Base-by-base conservation (phyloP, 2,888 invertebrate species). In the Synanthedon andrenaeformis region DNA sequence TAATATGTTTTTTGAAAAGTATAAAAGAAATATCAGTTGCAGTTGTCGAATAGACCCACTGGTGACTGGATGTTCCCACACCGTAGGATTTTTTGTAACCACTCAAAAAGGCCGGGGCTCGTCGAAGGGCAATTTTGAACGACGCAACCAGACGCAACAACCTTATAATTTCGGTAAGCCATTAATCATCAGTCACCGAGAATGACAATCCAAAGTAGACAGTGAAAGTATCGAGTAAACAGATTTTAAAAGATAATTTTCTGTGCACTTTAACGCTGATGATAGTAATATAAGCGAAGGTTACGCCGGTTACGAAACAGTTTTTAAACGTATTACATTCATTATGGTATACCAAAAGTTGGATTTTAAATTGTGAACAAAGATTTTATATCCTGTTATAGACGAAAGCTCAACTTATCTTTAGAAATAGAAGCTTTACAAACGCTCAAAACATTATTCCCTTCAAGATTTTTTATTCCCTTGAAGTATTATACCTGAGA, bases 81-180 rank as follows among this genome's bases (percentile, higher is more conserved):
- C 73, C 68, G 60, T 65, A 64, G 56, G 56, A 59, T 65, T 70
- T 76, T 78, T 79, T 79, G 74, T 71, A 65, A 60, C 61, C 61
- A 56, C 63, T 63, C 66, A 69, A 71, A 68, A 65, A 72, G 69
- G 66, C 70, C 62, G 61, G 64, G 69, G 64, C 63, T 65, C 69
- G 66, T 68, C 70, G 67, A 59, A 59, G 65, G 65, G 72, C 79
- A 81, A 82, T 84, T 82, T 80, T 64, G 72, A 72, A 67, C 35
- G 10, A 35, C 35, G 35, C 35, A 35, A 35, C 23, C 35, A 42
- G 69, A 66, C 58, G 65, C 70, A 64, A 67, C 71, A 73, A 81
- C 79, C 76, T 72, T 82, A 74, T 84, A 84, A 85, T 84, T 84
- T 84, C 65, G 71, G 71, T 66, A 62, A 54, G 61, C 65, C 78